Percentiles rank a stretch among this genome's conserved stretches.
Conservation (phyloP, 1,140 invertebrate genomes). For the Paramacrobiotus metropolitanus region DNA sequence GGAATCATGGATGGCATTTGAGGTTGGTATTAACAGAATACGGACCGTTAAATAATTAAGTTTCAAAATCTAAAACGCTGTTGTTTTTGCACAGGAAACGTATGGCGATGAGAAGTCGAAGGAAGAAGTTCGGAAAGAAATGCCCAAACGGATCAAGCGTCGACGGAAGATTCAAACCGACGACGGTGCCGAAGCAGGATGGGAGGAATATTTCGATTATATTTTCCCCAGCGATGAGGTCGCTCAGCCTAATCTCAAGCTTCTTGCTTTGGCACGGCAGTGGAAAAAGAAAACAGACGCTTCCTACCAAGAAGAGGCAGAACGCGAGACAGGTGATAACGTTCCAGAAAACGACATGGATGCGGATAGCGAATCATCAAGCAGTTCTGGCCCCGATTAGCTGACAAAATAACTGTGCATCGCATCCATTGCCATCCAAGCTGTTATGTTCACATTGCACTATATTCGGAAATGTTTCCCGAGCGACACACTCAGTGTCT, state of each 20-base stretch:
- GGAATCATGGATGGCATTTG: slow-evolving; percentile 88
- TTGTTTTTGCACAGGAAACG: slow-evolving; percentile 27
- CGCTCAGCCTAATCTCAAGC: slow-evolving; percentile 68
- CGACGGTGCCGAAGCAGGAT: slow-evolving; percentile 73
- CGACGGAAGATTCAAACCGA: slow-evolving; percentile 73
- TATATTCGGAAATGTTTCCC: too few species aligned
- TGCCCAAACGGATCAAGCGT: slow-evolving; percentile 84
- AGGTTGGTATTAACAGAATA: slow-evolving; percentile 33
- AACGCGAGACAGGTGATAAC: background rate
- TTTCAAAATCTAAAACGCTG: too few species aligned
- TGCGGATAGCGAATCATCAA: too few species aligned
- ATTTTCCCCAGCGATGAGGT: slow-evolving; percentile 95
- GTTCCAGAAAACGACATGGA: too few species aligned
- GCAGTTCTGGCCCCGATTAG: too few species aligned
- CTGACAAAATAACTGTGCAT: too few species aligned
- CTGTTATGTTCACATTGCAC: too few species aligned
- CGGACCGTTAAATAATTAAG: too few species aligned
- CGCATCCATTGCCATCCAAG: too few species aligned
- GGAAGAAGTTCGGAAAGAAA: slow-evolving; percentile 51
- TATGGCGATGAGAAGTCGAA: slow-evolving; percentile 48
- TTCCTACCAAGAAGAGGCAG: background rate
- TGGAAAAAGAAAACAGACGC: slow-evolving; percentile 52
- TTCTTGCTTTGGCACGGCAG: slow-evolving; percentile 73
- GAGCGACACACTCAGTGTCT: too few species aligned
- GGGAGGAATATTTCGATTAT: slow-evolving; percentile 97